phyloP scores from a whole-genome alignment of 2,888 invertebrate species.

The Tryphoninae sp. region DNA sequence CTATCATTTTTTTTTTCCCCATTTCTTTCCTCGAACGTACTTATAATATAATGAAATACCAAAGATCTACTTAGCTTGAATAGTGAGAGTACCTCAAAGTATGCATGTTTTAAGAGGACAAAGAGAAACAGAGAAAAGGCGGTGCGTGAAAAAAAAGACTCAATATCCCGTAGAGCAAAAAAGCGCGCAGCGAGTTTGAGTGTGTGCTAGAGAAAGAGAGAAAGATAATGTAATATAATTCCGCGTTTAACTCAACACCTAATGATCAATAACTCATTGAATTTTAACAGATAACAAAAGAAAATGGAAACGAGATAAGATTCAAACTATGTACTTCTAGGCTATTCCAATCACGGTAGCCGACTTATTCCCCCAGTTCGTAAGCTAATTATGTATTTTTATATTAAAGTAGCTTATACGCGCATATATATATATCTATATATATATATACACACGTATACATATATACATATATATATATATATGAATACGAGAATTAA shows the following conservation, averaged over 20 bases:
- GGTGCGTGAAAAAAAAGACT: conserved; percentile 61
- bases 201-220: conserved; percentile 66
- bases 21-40: conserved; percentile 69
- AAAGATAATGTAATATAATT: conserved; percentile 74
- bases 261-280: conserved; percentile 72
- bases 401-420: conserved; percentile 81
- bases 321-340: conserved; percentile 79
- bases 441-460: conserved; percentile 62
- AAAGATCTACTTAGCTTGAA: conserved; percentile 70
- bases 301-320: conserved; percentile 68
- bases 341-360: conserved; percentile 77
- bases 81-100: conserved; percentile 64
- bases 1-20: conserved; percentile 20
- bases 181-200: conserved; percentile 37
- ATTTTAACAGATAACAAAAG: conserved; percentile 60
- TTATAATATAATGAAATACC: conserved; percentile 69
- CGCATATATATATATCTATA: conserved; percentile 64
- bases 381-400: conserved; percentile 82
- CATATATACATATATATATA: conserved; percentile 56
- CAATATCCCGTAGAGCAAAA: conserved; percentile 61
- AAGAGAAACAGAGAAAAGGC: conserved; percentile 59
- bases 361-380: conserved; percentile 79
- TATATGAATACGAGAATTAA: conserved; percentile 53
- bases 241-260: conserved; percentile 75
- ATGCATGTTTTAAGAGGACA: conserved; percentile 62